These are phyloP conservation scores for Lymantria monacha DNA, from an alignment of 2,888 invertebrate species.

Conservation along the genomic window DNA sequence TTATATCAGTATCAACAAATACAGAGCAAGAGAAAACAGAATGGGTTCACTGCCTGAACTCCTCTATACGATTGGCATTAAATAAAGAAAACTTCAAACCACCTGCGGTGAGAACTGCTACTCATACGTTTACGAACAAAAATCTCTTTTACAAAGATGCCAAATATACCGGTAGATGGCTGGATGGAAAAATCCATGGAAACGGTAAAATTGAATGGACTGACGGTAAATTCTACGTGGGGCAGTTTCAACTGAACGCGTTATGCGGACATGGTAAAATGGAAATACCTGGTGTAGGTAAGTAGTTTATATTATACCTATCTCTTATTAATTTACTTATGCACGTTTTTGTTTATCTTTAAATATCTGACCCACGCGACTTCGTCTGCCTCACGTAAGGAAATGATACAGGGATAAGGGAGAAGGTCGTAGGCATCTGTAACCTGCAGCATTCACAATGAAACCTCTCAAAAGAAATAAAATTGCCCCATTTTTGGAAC, in stretches of 20 bases:
- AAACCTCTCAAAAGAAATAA: too few species aligned
- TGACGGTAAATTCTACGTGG: conserved; percentile 90
- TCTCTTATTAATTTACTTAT: neutral
- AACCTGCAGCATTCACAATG: too few species aligned
- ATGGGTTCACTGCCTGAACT: conserved; percentile 90
- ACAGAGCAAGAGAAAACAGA: conserved; percentile 88
- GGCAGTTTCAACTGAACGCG: conserved; percentile 89
- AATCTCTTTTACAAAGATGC: conserved; percentile 88
- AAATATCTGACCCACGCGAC: too few species aligned
- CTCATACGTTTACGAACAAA: conserved; percentile 86
- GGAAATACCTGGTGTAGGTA: conserved; percentile 84
- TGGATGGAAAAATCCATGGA: conserved; percentile 92
- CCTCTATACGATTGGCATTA: conserved; percentile 86
- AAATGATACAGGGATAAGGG: too few species aligned
- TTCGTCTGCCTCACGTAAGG: too few species aligned
- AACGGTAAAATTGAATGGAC: conserved; percentile 91
- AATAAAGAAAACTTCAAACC: conserved; percentile 85
- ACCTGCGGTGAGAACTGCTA: conserved; percentile 87
- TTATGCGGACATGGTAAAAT: conserved; percentile 87
- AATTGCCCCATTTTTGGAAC: too few species aligned
- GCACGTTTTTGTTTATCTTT: neutral
- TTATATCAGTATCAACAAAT: conserved; percentile 84
- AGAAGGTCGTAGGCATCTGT: too few species aligned
- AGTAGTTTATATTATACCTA: conserved; percentile 28
- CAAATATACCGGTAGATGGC: conserved; percentile 91